A percentile compares a stretch with the other conserved stretches of the same genome.
Evolutionary conservation across 1,140 invertebrate species (phyloP).

Genomic region (Protaetia brevitarsis): DNA sequence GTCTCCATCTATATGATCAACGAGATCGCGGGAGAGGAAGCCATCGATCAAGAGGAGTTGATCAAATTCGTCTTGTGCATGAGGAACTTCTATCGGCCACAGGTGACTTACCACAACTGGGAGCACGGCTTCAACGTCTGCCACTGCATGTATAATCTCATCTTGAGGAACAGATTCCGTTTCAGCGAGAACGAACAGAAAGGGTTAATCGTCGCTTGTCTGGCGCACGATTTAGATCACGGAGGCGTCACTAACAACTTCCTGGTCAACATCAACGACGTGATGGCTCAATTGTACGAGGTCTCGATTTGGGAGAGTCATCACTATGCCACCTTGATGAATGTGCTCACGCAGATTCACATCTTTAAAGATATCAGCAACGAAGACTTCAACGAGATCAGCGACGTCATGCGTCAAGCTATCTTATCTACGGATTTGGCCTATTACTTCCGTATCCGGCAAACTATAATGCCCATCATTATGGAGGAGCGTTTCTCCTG

Average conservation of each 20-base stretch:
- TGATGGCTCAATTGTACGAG: slow-evolving; percentile 50
- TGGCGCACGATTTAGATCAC: slow-evolving; percentile 56
- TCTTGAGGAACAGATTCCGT: slow-evolving; percentile 47
- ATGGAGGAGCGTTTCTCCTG: slow-evolving; percentile 47
- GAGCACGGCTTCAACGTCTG: slow-evolving; percentile 55
- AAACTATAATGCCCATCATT: slow-evolving; percentile 46
- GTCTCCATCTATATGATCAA: slow-evolving; percentile 50
- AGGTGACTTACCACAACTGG: slow-evolving; percentile 54
- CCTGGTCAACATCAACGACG: slow-evolving; percentile 48
- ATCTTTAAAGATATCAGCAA: slow-evolving; percentile 14
- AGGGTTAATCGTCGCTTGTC: slow-evolving; percentile 50
- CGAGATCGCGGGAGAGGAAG: slow-evolving; percentile 45
- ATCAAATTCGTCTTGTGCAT: slow-evolving; percentile 48
- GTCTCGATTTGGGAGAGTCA: slow-evolving; percentile 53
- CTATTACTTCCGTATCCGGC: slow-evolving; percentile 49
- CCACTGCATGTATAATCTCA: slow-evolving; percentile 53
- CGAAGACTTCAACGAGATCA: slow-evolving; percentile 16
- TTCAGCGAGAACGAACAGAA: slow-evolving; percentile 51
- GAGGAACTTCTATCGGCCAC: slow-evolving; percentile 48
- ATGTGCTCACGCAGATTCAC: slow-evolving; percentile 47
- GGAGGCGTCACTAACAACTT: slow-evolving; percentile 55
- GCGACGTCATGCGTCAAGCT: slow-evolving; percentile 50
- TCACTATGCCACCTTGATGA: slow-evolving; percentile 52
- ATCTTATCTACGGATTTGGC: slow-evolving; percentile 55
- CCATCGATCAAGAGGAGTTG: slow-evolving; percentile 43